Conservation (phyloP, 2,888 invertebrate genomes). For the Tetanocera ferruginea region DNA sequence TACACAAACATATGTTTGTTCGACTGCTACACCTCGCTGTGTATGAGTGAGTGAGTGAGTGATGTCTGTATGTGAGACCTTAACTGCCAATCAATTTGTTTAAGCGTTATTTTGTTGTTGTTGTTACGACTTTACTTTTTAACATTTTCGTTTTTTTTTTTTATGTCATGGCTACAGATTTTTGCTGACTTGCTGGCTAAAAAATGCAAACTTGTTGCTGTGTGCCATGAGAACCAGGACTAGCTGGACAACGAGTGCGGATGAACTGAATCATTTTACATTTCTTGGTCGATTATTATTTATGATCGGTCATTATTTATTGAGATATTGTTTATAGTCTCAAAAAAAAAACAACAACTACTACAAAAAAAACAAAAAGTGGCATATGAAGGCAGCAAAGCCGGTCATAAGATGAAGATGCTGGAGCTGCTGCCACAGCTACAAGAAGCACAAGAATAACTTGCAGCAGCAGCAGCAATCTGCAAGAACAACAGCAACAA, state of each 20-base stretch:
- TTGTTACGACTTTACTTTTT: constrained; percentile 26
- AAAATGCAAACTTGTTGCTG: constrained; percentile 17
- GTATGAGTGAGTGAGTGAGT: background rate
- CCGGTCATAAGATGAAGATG: constrained; percentile 22
- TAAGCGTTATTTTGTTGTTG: constrained; percentile 40
- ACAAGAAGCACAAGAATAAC: constrained; percentile 3
- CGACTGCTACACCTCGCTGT: background rate
- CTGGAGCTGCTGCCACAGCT: constrained; percentile 37
- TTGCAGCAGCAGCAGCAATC: constrained; percentile 25
- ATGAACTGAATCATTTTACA: constrained; percentile 55
- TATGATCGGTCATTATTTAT: constrained; percentile 66
- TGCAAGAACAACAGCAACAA: constrained; percentile 10
- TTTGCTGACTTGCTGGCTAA: constrained; percentile 3
- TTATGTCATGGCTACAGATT: background rate
- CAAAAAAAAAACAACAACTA: constrained; percentile 15
- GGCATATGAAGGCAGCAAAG: constrained; percentile 25
- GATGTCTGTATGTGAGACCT: constrained; percentile 5
- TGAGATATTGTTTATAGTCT: constrained; percentile 59
- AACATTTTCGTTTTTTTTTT: background rate
- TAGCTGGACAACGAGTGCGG: background rate
- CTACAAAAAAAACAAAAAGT: constrained; percentile 26
- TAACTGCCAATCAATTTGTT: constrained; percentile 48
- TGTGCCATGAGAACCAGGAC: constrained; percentile 41
- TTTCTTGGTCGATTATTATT: constrained; percentile 65
- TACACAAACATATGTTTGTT: background rate